phyloP scores from a whole-genome alignment of 2,797 vertebrate genomes.

The Lepilemur septentrionalis region DNA sequence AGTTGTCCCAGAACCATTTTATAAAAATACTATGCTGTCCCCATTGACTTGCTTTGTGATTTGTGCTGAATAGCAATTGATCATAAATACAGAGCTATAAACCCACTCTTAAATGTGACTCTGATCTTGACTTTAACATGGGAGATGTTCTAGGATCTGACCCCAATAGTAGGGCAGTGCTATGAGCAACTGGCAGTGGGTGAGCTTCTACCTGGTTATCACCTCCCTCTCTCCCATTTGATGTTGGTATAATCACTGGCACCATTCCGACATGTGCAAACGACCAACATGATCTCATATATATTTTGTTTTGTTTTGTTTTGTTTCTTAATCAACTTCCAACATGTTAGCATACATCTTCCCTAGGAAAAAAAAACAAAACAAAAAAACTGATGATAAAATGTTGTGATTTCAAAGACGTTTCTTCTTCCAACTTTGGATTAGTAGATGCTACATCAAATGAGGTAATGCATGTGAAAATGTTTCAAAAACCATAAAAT shows the following conservation, averaged over 20 bases:
- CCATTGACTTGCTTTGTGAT: not conserved
- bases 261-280: not conserved
- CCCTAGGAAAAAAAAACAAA: not conserved
- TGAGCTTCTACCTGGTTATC: not conserved
- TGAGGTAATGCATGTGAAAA: not conserved
- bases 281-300: not conserved
- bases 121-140: not conserved
- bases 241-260: not conserved
- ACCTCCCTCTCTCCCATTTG: not conserved
- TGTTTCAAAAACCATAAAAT: slow-evolving; percentile 3
- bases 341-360: slow-evolving; percentile 1
- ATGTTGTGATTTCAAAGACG: slow-evolving; percentile 31
- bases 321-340: slow-evolving; percentile 17
- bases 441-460: not conserved
- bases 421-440: not conserved
- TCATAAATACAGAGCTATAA: not conserved
- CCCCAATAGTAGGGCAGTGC: not conserved
- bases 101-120: not conserved
- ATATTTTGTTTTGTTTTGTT: not conserved
- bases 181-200: not conserved
- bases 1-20: not conserved
- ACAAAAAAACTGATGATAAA: not conserved
- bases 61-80: not conserved
- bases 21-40: not conserved
- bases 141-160: not conserved